Evolutionary conservation across 2,797 vertebrate species (phyloP).

Genomic region (Mormyrus proboscirostris): DNA sequence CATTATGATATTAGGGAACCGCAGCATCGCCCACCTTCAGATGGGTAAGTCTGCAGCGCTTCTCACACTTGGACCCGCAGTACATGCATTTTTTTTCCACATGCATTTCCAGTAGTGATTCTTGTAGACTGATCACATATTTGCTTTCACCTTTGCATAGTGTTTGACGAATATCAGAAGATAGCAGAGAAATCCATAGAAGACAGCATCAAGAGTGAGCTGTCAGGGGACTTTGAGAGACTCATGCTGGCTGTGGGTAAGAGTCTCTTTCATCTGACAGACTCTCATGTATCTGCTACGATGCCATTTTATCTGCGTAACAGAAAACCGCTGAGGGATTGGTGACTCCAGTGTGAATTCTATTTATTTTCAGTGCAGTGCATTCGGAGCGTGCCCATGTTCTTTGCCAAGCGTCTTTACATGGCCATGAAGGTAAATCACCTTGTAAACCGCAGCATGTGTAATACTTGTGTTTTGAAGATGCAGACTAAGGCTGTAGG

Average conservation of each 20-base stretch:
- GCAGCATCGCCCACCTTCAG: conserved; percentile 81
- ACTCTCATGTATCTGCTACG: background rate
- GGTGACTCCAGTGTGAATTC: background rate
- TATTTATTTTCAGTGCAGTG: conserved; percentile 71
- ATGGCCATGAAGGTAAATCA: conserved; percentile 92
- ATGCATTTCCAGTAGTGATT: background rate
- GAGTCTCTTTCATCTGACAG: conserved; percentile 30
- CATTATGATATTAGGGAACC: conserved; percentile 89
- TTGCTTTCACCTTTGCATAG: conserved; percentile 45
- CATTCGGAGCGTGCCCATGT: conserved; percentile 77
- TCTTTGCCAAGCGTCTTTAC: conserved; percentile 85
- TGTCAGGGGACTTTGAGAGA: conserved; percentile 91
- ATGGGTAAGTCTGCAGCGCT: conserved; percentile 65
- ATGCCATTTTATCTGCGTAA: background rate
- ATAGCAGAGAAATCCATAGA: conserved; percentile 78
- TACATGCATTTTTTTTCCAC: background rate
- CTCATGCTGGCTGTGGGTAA: conserved; percentile 91
- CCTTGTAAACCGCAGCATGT: background rate
- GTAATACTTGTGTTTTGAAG: background rate
- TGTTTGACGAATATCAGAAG: conserved; percentile 88
- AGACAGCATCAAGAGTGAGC: conserved; percentile 83
- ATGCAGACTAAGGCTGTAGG: background rate
- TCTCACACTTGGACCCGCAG: background rate
- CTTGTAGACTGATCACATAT: no score
- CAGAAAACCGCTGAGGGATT: background rate